A percentile compares a stretch with the other conserved stretches of the same genome.
Evolutionary conservation across 2,113 vertebrate species (phyloP).

Genomic region (Parus major): DNA sequence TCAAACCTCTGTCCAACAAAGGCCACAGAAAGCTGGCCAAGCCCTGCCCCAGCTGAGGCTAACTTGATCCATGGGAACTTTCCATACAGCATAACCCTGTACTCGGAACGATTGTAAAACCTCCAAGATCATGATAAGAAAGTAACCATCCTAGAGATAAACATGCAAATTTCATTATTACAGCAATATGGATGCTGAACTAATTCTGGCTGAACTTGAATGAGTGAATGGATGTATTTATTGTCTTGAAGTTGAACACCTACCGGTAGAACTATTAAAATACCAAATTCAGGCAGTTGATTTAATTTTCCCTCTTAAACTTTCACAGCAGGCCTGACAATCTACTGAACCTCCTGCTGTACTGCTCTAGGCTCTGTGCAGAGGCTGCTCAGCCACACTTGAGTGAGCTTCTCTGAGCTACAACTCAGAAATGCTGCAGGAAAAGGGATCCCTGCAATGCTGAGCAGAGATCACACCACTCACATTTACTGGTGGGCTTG

Average conservation of each 20-base stretch:
- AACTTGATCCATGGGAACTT: background rate
- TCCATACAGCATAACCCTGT: background rate
- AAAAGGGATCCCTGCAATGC: background rate
- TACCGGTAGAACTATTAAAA: background rate
- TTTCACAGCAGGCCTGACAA: background rate
- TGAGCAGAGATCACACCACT: background rate
- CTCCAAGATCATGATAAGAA: background rate
- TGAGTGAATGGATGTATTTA: background rate
- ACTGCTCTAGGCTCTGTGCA: background rate
- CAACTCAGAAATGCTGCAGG: background rate
- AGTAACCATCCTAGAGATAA: background rate
- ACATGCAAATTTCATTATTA: background rate
- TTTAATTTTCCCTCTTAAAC: background rate
- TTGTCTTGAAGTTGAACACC: background rate
- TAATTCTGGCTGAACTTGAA: background rate
- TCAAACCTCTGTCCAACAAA: background rate
- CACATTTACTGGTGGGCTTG: rapidly evolving
- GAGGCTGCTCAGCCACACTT: background rate
- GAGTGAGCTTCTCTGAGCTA: background rate
- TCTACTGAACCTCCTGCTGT: background rate
- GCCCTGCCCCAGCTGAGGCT: background rate
- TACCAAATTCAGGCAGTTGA: background rate
- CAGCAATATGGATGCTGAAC: background rate
- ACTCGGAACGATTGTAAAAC: background rate
- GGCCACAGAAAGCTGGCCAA: background rate